These are phyloP conservation scores for Enteromius radiatus DNA, from an alignment of 2,797 vertebrate genomes.

Conservation along the genomic window DNA sequence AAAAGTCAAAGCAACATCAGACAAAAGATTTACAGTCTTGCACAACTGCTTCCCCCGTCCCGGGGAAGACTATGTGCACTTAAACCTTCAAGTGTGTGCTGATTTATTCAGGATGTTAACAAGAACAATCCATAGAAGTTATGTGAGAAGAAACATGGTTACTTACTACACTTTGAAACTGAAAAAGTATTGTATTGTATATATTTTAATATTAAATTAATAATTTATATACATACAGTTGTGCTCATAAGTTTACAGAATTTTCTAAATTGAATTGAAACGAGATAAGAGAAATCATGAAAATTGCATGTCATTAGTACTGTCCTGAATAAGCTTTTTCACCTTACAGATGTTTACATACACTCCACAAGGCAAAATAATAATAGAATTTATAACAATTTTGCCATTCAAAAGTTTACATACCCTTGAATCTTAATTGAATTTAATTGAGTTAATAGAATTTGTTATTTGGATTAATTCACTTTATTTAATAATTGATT, in stretches of 20 bases:
- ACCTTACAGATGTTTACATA: no score
- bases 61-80: conserved; percentile 11
- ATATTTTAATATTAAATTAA: not conserved
- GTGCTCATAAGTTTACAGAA: no score
- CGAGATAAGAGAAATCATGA: no score
- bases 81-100: conserved; percentile 13
- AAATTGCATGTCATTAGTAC: no score
- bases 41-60: conserved; percentile 4
- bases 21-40: conserved; percentile 27
- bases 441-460: not conserved
- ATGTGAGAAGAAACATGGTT: conserved; percentile 9
- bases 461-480: not conserved
- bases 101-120: conserved; percentile 36
- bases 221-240: not conserved
- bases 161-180: not conserved
- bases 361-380: no score
- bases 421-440: no score
- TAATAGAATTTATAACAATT: no score
- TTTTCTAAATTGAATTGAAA: no score
- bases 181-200: not conserved
- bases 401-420: no score
- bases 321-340: no score
- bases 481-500: not conserved
- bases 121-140: conserved; percentile 1
- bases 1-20: conserved; percentile 32